phyloP scores from a whole-genome alignment of 2,113 vertebrate species.

The Seriola rivoliana region DNA sequence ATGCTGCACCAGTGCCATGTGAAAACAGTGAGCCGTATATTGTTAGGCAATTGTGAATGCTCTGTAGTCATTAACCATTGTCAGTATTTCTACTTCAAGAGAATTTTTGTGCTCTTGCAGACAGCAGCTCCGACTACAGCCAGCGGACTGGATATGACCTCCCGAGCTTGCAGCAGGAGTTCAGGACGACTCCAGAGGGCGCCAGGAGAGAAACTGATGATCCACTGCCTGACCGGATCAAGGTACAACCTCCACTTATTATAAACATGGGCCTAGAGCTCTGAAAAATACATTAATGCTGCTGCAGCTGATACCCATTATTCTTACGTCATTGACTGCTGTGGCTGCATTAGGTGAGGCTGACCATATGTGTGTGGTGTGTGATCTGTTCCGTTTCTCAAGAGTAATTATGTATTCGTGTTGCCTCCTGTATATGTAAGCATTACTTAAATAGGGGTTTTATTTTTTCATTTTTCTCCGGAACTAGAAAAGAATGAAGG shows the following conservation, averaged over 20 bases:
- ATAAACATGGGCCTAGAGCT: background rate
- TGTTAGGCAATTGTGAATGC: background rate
- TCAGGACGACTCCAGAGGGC: constrained; percentile 86
- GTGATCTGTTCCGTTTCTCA: too few species aligned
- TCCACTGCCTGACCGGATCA: constrained; percentile 91
- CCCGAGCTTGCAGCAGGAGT: constrained; percentile 85
- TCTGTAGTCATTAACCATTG: background rate
- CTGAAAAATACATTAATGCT: background rate
- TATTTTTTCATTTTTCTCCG: background rate
- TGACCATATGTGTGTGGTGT: too few species aligned
- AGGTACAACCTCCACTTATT: constrained; percentile 81
- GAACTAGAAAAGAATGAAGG: background rate
- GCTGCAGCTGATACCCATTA: too few species aligned
- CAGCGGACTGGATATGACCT: constrained; percentile 86
- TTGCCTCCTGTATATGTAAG: too few species aligned
- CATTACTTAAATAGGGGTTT: background rate
- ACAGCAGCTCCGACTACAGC: constrained; percentile 93
- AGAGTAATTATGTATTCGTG: too few species aligned
- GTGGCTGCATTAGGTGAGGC: too few species aligned
- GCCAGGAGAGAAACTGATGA: constrained; percentile 88
- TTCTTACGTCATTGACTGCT: too few species aligned
- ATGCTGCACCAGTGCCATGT: background rate
- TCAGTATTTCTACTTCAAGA: background rate
- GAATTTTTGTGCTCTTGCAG: constrained; percentile 71
- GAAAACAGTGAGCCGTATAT: background rate